Evolutionary conservation across 2,797 vertebrate species (phyloP).

Genomic region (Danio jaintianensis): DNA sequence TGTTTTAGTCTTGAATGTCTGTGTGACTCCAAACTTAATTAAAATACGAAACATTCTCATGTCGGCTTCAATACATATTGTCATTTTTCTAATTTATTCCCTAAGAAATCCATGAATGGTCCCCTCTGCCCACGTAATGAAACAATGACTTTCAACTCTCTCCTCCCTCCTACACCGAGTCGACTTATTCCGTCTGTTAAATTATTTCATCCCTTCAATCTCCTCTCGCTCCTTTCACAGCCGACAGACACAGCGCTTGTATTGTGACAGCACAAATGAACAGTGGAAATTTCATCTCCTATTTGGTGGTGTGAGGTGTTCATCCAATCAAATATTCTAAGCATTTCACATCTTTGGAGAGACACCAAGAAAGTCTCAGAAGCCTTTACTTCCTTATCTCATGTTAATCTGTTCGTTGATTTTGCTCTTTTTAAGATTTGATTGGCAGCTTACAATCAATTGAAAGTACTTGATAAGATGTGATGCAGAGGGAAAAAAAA

Average conservation of each 20-base stretch:
- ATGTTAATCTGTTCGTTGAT: conserved; percentile 70
- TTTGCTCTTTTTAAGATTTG: conserved; percentile 31
- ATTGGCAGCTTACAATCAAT: conserved; percentile 51
- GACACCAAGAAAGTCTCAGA: conserved; percentile 62
- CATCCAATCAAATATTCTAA: conserved; percentile 67
- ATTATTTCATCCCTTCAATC: conserved; percentile 80
- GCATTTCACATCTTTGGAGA: conserved; percentile 63
- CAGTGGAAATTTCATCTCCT: conserved; percentile 82
- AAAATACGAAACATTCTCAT: conserved; percentile 63
- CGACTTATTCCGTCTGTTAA: conserved; percentile 79
- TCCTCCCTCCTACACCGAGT: conserved; percentile 56
- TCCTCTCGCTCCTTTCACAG: conserved; percentile 70
- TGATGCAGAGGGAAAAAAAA: background rate
- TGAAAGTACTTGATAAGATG: background rate
- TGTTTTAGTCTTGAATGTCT: conserved; percentile 19
- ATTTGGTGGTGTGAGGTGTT: conserved; percentile 77
- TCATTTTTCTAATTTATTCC: conserved; percentile 77
- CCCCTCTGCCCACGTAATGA: conserved; percentile 73
- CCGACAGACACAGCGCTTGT: conserved; percentile 63
- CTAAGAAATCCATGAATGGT: conserved; percentile 78
- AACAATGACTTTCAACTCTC: conserved; percentile 81
- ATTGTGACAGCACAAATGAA: conserved; percentile 83
- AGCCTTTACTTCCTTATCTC: conserved; percentile 69
- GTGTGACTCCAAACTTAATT: conserved; percentile 69
- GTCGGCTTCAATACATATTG: conserved; percentile 72